A percentile compares a stretch with the other conserved stretches of the same genome.
Evolutionary conservation across 2,888 invertebrate species (phyloP).

Genomic region (Parnassius smintheus): DNA sequence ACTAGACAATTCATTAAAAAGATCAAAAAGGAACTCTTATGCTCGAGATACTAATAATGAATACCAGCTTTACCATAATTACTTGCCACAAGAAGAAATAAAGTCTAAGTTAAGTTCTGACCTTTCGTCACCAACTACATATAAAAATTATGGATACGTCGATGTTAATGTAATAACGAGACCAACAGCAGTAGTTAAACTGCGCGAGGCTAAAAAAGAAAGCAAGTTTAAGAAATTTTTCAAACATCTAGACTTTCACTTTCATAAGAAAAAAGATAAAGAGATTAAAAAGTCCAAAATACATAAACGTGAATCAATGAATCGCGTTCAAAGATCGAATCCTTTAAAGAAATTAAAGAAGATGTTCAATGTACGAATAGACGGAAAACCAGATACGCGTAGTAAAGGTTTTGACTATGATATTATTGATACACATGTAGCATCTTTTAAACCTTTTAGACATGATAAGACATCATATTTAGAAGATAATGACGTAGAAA

Average conservation of each 20-base stretch:
- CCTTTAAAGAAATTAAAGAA: conserved; percentile 49
- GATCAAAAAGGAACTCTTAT: conserved; percentile 3
- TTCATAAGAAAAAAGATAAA: conserved; percentile 33
- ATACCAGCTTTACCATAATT: conserved; percentile 14
- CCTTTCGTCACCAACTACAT: background rate
- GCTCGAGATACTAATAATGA: background rate
- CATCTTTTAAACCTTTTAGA: conserved; percentile 38
- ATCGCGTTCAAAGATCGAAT: conserved; percentile 42
- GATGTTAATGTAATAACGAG: conserved; percentile 20
- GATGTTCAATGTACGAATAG: conserved; percentile 39
- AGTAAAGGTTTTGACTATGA: conserved; percentile 41
- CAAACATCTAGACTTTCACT: conserved; percentile 39
- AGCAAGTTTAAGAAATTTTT: conserved; percentile 40
- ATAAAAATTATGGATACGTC: conserved; percentile 19
- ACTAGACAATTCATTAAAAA: conserved; percentile 4
- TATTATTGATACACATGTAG: conserved; percentile 32
- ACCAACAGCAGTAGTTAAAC: conserved; percentile 18
- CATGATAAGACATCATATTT: conserved; percentile 35
- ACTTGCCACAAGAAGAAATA: conserved; percentile 16
- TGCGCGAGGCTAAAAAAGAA: conserved; percentile 33
- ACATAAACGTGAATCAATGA: conserved; percentile 30
- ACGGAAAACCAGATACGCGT: conserved; percentile 25
- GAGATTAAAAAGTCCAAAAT: conserved; percentile 34
- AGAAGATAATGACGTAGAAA: conserved; percentile 44
- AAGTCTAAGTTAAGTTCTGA: background rate